Base-by-base conservation (phyloP, 2,888 invertebrate species). In the Bombylius discolor region DNA sequence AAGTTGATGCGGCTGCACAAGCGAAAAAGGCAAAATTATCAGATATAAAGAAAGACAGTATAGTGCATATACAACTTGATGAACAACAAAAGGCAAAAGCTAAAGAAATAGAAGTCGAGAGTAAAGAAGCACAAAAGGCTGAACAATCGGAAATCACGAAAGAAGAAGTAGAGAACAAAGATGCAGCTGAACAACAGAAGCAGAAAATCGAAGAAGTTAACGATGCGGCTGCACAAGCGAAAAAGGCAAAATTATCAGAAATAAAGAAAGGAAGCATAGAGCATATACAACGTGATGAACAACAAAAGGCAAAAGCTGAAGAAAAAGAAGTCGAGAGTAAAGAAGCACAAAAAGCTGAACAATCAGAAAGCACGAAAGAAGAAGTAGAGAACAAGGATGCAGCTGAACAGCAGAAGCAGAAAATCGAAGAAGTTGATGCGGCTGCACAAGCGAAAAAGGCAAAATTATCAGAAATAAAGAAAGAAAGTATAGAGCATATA, bases 221-320 rank as follows among this genome's bases (percentile, higher is more conserved):
- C 6, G 31, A 49, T 7, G 42, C 49, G 7, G 5, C 44, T 5
- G n/a, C 51, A 12, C 56, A 56, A 50, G 52, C 47, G 5, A 56
- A 61, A 48, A 54, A 49, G 13, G 58, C 60, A 9, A 60, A 63
- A 47, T 45, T 47, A 12, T 50, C 56, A 0, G 50, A 53, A 32
- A 57, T 54, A 4, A 49, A 48, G 9, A 9, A 34, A 34, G 47
- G 44, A 5, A 55, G 55, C 33, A 9, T 51, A 9, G 46, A 49
- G n/a, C 33, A 52, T 14, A n/a, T 31, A 8, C n/a, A 32, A 42
- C 49, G 47, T 5, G 39, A 4, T 49, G 49, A 50, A 55, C 4
- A 45, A 58, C 31, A 53, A 51, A 39, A 52, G 62, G 55, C 49
- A n/a, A n/a, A n/a, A n/a, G n/a, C n/a, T n/a, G n/a, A n/a, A n/a